Percentiles rank a stretch among this genome's conserved stretches.
Evolutionary conservation across 2,797 vertebrate genomes (phyloP).

Genomic region (Thalassophryne amazonica): DNA sequence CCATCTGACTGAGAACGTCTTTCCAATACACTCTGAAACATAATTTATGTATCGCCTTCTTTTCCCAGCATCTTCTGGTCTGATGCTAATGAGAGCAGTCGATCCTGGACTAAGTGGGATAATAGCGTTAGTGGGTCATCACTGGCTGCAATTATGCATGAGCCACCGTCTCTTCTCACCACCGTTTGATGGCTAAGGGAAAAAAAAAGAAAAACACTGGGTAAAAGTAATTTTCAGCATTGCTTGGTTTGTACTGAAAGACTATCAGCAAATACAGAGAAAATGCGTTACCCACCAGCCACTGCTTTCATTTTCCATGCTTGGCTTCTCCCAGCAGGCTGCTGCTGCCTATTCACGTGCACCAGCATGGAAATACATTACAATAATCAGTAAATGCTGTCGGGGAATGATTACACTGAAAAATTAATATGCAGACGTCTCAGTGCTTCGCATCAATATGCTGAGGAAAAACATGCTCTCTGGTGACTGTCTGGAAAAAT

Average conservation of each 20-base stretch:
- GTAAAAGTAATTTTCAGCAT: neutral
- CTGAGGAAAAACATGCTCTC: neutral
- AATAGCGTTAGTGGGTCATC: constrained; percentile 8
- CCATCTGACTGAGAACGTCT: neutral
- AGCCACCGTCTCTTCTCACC: neutral
- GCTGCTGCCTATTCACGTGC: neutral
- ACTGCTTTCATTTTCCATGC: neutral
- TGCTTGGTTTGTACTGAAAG: neutral
- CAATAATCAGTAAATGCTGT: neutral
- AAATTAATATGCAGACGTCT: neutral
- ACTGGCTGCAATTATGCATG: neutral
- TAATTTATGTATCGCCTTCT: constrained; percentile 2
- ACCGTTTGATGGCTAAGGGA: neutral
- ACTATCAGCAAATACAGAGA: neutral
- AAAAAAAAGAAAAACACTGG: neutral
- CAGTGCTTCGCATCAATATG: neutral
- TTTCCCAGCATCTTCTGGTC: neutral
- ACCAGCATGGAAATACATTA: neutral
- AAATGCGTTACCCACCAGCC: neutral
- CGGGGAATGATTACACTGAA: neutral
- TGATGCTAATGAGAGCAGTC: constrained; percentile 10
- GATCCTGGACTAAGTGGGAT: constrained; percentile 8
- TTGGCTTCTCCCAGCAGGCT: neutral
- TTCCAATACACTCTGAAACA: neutral
- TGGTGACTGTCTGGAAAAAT: neutral